Percentiles rank a stretch among this genome's conserved stretches.
phyloP scores from a whole-genome alignment of 2,888 invertebrate genomes.

The Drosophila tanythrix region DNA sequence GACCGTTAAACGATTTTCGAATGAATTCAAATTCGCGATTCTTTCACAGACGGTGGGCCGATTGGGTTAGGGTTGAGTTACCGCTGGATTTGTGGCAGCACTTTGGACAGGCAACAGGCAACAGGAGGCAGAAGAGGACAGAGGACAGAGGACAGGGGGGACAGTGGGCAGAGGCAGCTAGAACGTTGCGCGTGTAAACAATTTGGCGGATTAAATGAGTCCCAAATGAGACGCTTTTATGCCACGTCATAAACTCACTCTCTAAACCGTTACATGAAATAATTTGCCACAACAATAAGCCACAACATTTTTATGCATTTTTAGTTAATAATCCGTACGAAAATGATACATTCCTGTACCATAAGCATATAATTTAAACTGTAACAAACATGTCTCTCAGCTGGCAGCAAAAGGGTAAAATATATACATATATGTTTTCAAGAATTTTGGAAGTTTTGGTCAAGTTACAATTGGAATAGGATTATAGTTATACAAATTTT shows the following conservation, averaged over 20 bases:
- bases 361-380: background rate
- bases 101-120: background rate
- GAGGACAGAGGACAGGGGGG: background rate
- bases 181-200: slow-evolving; percentile 65
- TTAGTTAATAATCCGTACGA: background rate
- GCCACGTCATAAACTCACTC: slow-evolving; percentile 65
- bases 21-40: slow-evolving; percentile 80
- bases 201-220: slow-evolving; percentile 78
- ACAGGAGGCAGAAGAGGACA: background rate
- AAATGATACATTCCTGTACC: background rate
- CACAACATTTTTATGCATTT: slow-evolving; percentile 12
- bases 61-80: slow-evolving; percentile 30
- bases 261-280: slow-evolving; percentile 47
- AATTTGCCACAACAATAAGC: slow-evolving; percentile 6
- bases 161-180: background rate
- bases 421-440: background rate
- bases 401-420: background rate
- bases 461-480: background rate
- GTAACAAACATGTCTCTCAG: background rate
- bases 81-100: slow-evolving; percentile 15
- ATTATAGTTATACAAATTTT: background rate
- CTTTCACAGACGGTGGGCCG: slow-evolving; percentile 47
- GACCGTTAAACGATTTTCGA: slow-evolving; percentile 78
- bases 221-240: slow-evolving; percentile 80
- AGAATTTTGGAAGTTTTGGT: background rate